Evolutionary conservation across 1,140 invertebrate species (phyloP), one percentile per base, ranked within the genome.

Genomic region (Druon quercuslanigerum): DNA sequence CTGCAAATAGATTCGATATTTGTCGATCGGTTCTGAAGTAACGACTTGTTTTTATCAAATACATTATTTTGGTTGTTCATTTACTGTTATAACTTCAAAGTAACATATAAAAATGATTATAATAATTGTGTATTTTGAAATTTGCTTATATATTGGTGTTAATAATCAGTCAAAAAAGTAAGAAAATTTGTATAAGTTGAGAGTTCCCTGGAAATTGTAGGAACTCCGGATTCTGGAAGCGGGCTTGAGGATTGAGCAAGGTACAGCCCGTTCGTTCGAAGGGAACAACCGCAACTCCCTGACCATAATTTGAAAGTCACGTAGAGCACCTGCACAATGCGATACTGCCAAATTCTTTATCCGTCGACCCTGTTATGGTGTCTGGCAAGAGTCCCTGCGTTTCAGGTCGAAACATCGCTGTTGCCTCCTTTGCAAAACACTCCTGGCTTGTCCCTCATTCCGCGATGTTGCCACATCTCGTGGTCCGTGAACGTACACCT

Each of bases 281-380:
- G 57, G 19, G 57, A 79, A 77, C 54, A 20, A 77, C 71, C 54
- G 46, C 13, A 46, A 73, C 70, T 76, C 77, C 66, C 71, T 74
- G 60, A 52, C 80, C 75, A 82, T 76, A 71, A 73, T 76, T 76
- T 71, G 75, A 74, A 52, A 78, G 75, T 46, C 57, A 72, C 54
- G 74, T 78, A 72, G 66, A 71, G 78, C 72, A 75, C 75, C 75
- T 79, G 70, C 66, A 50, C 13, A 60, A 82, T 16, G 70, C 72
- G 81, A 80, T 72, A 83, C 77, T 83, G 83, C 83, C 83, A 87
- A 87, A 87, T 86, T 88, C 81, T 82, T 84, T 83, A 87, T 86
- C 82, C 86, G 81, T 83, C 85, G 83, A 86, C 85, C 85, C 81
- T 87, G 83, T 85, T 87, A 86, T 84, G 81, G 82, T 83, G 82